These are phyloP conservation scores for Eutolmus rufibarbis DNA, from an alignment of 2,888 invertebrate genomes.

Conservation along the genomic window DNA sequence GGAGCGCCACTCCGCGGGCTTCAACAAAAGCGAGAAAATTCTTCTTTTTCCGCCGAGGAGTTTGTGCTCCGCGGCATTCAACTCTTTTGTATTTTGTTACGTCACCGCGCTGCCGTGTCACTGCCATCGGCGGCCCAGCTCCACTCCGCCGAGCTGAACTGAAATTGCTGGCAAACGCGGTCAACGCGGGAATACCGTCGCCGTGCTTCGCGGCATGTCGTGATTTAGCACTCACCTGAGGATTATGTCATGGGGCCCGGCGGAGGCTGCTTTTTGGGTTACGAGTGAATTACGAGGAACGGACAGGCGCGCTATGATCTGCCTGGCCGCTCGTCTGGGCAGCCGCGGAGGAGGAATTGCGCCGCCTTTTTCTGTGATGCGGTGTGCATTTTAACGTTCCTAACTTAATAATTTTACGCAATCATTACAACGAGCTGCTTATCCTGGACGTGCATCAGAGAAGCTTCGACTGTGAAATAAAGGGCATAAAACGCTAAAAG, in stretches of 20 bases:
- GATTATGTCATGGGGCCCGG: constrained; percentile 14
- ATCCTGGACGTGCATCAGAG: not conserved
- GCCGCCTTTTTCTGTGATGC: not conserved
- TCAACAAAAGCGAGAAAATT: not conserved
- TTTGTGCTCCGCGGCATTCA: not conserved
- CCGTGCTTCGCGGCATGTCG: not conserved
- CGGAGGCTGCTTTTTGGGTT: constrained; percentile 5
- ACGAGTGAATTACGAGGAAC: not conserved
- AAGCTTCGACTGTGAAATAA: not conserved
- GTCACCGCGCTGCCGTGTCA: not conserved
- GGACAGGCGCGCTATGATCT: not conserved
- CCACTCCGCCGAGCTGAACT: not conserved
- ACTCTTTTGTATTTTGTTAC: constrained; percentile 31
- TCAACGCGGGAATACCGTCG: not conserved
- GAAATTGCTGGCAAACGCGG: not conserved
- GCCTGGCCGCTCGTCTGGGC: not conserved
- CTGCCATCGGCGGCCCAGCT: not conserved
- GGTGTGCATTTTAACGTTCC: not conserved
- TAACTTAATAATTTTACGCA: not conserved
- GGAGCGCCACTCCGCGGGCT: not conserved
- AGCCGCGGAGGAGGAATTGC: not conserved
- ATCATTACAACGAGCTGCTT: not conserved
- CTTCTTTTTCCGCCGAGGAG: not conserved
- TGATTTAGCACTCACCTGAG: not conserved
- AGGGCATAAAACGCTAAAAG: not conserved